Base-by-base conservation (phyloP, 2,888 invertebrate species). In the Chrysopilus asiliformis region DNA sequence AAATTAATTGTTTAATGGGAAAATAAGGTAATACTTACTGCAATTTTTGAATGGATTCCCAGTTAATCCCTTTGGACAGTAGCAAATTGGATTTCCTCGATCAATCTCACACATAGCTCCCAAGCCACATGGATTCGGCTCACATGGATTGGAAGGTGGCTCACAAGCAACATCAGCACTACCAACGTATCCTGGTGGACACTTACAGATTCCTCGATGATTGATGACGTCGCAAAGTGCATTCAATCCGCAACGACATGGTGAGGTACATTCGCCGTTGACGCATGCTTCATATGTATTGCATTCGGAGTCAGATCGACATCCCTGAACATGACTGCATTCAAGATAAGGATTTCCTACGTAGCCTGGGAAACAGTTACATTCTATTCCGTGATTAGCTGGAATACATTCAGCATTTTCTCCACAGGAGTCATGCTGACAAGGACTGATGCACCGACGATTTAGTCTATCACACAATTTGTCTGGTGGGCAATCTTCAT, bases 11-110 rank as follows among this genome's bases (percentile, higher is more conserved):
- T 22, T 10, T 22, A 7, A 8, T 22, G 10, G 22, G 10, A 10
- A 8, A 8, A 10, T 22, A 22, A 22, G 7, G 6, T 12, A 26
- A 47, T 61, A 81, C 85, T 72, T 74, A 87, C 87, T 84, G 73
- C 87, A 89, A 64, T 76, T 81, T 55, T 79, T 75, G 57, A 87
- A 87, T 28, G 90, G 90, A 70, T 90, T 87, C 59, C 90, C 90
- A 4, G 87, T 89, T 44, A 85, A 67, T 43, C 86, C 87, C 59
- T 82, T 85, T 1, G 87, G 87, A 54, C 90, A 90, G 65, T 72
- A 84, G 53, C 90, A 91, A 46, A 89, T 81, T 3, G 89, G 87
- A 57, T 79, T 81, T 34, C 85, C 87, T 49, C 79, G 76, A 49
- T 86, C 84, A 33, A 77, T 71, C 65, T 86, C 85, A 55, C 90